Base-by-base conservation (phyloP, 2,113 vertebrate genomes). In the Aptenodytes patagonicus region DNA sequence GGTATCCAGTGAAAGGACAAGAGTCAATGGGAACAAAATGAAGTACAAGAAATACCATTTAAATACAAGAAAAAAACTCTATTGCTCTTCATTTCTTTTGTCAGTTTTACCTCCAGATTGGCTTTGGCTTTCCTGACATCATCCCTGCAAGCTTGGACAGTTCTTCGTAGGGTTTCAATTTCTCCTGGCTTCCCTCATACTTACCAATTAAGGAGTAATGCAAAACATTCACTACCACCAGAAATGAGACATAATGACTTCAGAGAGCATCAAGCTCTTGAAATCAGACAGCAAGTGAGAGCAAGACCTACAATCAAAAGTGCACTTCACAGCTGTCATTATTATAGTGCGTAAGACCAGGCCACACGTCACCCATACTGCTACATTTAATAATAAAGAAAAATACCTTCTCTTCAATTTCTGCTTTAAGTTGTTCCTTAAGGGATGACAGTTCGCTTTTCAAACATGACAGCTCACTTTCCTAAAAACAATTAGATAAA, bases 371-470 rank as follows among this genome's bases (percentile, higher is more conserved):
- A 65, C 38, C 28, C 31, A 52, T 32, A 58, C 28, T 15, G 24
- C 28, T 79, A 76, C 17, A 25, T 62, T 70, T 57, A 52, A 55
- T 52, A 9, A 36, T 18, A 17, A 46, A 46, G 18, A 17, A 95
- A 89, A 21, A 96, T 87, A 99, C 99, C 97, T 98, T 99, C 86
- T 98, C 97, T 97, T 97, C 96, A 72, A 69, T 98, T 97, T 98
- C 97, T 85, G 79, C 93, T 95, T 98, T 97, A 96, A 99, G 97
- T 51, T 99, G 96, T 76, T 98, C 97, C 93, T 98, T 98, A 82
- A 99, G 91, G 75, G 96, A 95, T 6, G 92, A 95, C 95, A 98
- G 97, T 95, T 99, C 98, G 14, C 70, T 96, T 96, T 98, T 98
- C 60, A 98, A 93, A 93, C 95, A 97, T 10, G 95, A 98, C 13